phyloP scores from a whole-genome alignment of 2,797 vertebrate genomes.

The Botia almorhae region DNA sequence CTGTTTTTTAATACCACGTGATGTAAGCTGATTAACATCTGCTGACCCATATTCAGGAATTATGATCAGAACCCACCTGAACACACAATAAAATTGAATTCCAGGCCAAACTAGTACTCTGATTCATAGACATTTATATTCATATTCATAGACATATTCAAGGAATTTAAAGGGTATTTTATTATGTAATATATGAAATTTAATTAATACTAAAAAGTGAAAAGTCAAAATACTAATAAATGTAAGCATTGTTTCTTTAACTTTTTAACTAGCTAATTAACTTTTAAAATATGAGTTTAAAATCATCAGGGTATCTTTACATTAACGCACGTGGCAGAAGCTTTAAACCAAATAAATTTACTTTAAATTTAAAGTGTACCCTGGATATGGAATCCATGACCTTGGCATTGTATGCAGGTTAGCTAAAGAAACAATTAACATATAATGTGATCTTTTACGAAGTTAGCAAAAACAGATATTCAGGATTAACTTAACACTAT shows the following conservation, averaged over 20 bases:
- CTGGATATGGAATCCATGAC: no score
- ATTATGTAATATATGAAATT: not conserved
- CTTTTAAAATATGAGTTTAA: not conserved
- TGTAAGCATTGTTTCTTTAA: not conserved
- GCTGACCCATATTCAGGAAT: conserved; percentile 38
- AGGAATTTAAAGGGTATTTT: not conserved
- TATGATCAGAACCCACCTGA: conserved; percentile 24
- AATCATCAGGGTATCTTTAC: not conserved
- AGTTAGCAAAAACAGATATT: not conserved
- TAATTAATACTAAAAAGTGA: not conserved
- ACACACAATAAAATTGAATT: not conserved
- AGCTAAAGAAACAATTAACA: not conserved
- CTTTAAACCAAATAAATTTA: no score
- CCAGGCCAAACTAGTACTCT: not conserved
- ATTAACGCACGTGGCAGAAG: not conserved
- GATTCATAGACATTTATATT: conserved; percentile 1
- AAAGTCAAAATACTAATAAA: not conserved
- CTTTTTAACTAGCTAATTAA: not conserved
- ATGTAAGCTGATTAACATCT: conserved; percentile 44
- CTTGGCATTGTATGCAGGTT: no score
- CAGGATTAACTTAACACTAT: not conserved
- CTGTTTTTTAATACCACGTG: conserved; percentile 9
- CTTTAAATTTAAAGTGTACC: no score
- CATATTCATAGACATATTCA: not conserved
- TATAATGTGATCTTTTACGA: not conserved